Evolutionary conservation across 2,888 invertebrate species (phyloP), one percentile per base, ranked within the genome.

Genomic region (Erebia palarica): DNA sequence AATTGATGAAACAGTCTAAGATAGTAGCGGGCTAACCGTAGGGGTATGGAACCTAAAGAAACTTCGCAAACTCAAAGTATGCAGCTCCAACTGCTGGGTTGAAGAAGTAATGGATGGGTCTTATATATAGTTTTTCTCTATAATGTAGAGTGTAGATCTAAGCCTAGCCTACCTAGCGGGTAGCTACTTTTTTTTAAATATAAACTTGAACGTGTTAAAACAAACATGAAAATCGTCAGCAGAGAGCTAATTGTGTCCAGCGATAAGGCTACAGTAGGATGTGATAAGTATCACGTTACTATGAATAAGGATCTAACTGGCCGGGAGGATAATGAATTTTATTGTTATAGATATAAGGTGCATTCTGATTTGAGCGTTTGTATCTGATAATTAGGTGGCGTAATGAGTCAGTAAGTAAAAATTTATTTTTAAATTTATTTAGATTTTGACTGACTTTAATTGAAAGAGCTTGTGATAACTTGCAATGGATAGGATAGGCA

Each of bases 241-340:
- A 65, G 68, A 64, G 44, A 59, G 53, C 71, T 71, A 71, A 71
- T 65, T 68, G 71, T 68, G 68, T 65, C 65, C 64, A 53, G 51
- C 60, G 65, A 71, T 71, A 71, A 71, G 65, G 68, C 55, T 70
- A 44, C 70, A 58, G 69, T 58, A 64, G 70, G 60, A 65, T 70
- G 65, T 70, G 70, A 70, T 70, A 70, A 68, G 36, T 59, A 60
- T 59, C 61, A 61, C 60, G 53, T 60, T 59, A 27, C 44, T 47
- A 49, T 63, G 63, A 63, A 16, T 8, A 63, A 18, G 21, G 13
- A 21, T 2, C 13, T 36, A 18, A 5, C n/a, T 66, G 42, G 57
- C 57, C 57, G 5, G 4, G 4, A 27, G 27, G 49, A 67, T 49
- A 59, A 49, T 59, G n/a, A 16, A 49, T 47, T 44, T 59, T 67